These are phyloP conservation scores for Chrysaora quinquecirrha DNA, from an alignment of 30 jellyfish, hydroid and myxozoan genomes.

Conservation along the genomic window DNA sequence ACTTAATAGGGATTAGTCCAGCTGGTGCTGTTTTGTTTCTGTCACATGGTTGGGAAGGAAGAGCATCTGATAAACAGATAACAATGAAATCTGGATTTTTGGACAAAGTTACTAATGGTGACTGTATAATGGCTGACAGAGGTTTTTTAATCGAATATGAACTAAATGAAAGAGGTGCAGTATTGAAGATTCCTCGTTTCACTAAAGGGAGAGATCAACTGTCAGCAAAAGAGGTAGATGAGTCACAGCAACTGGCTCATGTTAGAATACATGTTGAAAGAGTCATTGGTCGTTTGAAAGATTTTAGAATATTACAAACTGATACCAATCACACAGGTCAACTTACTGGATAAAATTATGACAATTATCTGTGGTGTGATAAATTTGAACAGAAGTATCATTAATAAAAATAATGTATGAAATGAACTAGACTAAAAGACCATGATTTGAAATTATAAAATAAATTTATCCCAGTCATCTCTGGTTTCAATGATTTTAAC, in stretches of 20 bases:
- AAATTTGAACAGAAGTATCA: conserved; percentile 35
- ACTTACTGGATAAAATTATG: conserved; percentile 50
- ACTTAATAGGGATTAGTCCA: conserved; percentile 38
- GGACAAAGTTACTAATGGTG: conserved; percentile 46
- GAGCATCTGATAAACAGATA: conserved; percentile 56
- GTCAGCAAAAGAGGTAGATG: conserved; percentile 61
- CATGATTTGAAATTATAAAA: conserved; percentile 50
- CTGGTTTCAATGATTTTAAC: too few relatives aligned
- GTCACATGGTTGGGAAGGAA: conserved; percentile 69
- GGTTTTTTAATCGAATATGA: conserved; percentile 72
- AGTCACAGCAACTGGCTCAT: conserved; percentile 56
- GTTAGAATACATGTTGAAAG: conserved; percentile 72
- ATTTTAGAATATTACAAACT: conserved; percentile 33
- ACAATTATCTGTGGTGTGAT: conserved; percentile 42
- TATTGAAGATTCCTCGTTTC: conserved; percentile 53
- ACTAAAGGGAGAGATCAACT: conserved; percentile 68
- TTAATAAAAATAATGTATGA: neutral
- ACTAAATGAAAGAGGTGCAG: conserved; percentile 55
- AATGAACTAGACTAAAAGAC: neutral
- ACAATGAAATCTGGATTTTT: conserved; percentile 50
- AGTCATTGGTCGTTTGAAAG: conserved; percentile 70
- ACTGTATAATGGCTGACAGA: conserved; percentile 65
- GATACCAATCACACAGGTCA: conserved; percentile 63
- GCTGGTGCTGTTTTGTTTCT: conserved; percentile 54
- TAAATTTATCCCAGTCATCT: too few relatives aligned